Evolutionary conservation across 2,888 invertebrate species (phyloP), one percentile per base, ranked within the genome.

Genomic region (Gortyna flavago): DNA sequence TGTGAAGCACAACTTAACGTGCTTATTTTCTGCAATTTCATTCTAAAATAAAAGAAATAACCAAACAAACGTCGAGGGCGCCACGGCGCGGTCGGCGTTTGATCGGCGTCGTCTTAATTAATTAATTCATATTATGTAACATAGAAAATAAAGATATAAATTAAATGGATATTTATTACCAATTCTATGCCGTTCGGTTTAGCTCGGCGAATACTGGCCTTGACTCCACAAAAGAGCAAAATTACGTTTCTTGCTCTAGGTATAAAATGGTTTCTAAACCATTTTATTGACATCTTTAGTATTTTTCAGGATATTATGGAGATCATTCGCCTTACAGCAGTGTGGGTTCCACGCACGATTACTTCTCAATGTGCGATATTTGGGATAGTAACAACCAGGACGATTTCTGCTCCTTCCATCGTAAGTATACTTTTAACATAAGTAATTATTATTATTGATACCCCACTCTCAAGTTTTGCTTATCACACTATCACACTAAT

Each of bases 261-360:
- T n/a, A 25, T 5, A 13, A 75, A 51, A 41, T 75, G 0, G 6
- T 13, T 25, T 5, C 9, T 9, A 6, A 64, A 21, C 44, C 2
- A 11, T 59, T 57, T 29, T 77, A 57, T 51, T 70, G n/a, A 84
- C 41, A 18, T 66, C 9, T 38, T 41, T 44, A 70, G 62, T 70
- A 77, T 69, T 54, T 88, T 90, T 54, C 89, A 97, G 97, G 97
- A 61, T 96, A 94, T 84, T 96, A 93, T 75, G 95, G 97, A 2
- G 96, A 96, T 61, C 93, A 94, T 72, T 96, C 97, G 25, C 93
- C 96, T 0, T 94, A 95, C 87, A 96, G 97, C 92, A 97, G 96
- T 80, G 92, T 96, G 35, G 94, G 94, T 5, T 96, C 96, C 0
- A 95, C 94, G 0, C 92, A 92, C 72, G 96, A 96, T 69, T 96